Evolutionary conservation across 1,140 invertebrate species (phyloP).

Genomic region (Pygmarrhopalites habei): DNA sequence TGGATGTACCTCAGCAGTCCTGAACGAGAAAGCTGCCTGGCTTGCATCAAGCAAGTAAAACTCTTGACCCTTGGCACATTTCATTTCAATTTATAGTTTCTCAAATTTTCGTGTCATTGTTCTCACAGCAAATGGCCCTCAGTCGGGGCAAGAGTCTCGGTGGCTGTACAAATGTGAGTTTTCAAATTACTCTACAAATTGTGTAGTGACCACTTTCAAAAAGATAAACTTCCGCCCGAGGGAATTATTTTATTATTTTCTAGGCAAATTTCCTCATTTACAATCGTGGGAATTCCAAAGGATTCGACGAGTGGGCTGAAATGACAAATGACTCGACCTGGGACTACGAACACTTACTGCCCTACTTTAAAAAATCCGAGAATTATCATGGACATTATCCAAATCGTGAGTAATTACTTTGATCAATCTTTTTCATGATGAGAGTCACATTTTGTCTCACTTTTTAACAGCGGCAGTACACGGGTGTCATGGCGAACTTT

Average conservation of each 20-base stretch:
- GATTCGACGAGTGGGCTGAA: conserved; percentile 53
- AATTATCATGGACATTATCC: conserved; percentile 15
- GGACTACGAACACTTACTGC: conserved; percentile 49
- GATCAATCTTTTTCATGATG: no score
- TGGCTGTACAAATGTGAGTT: conserved; percentile 71
- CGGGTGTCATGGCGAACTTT: conserved; percentile 5
- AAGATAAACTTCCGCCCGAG: no score
- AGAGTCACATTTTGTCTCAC: no score
- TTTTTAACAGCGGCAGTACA: conserved; percentile 1
- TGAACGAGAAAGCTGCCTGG: background rate
- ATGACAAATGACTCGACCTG: conserved; percentile 48
- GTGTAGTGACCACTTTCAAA: no score
- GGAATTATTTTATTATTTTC: no score
- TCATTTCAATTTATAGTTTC: background rate
- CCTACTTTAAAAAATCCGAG: conserved; percentile 47
- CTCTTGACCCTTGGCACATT: background rate
- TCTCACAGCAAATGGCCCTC: background rate
- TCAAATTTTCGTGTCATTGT: background rate
- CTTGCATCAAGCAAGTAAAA: background rate
- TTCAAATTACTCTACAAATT: no score
- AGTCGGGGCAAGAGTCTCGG: background rate
- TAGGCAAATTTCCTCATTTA: no score
- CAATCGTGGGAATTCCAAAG: conserved; percentile 54
- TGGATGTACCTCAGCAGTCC: conserved; percentile 2
- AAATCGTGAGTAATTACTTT: conserved; percentile 3